phyloP scores from a whole-genome alignment of 2,113 vertebrate species.

The Lasiurus cinereus region DNA sequence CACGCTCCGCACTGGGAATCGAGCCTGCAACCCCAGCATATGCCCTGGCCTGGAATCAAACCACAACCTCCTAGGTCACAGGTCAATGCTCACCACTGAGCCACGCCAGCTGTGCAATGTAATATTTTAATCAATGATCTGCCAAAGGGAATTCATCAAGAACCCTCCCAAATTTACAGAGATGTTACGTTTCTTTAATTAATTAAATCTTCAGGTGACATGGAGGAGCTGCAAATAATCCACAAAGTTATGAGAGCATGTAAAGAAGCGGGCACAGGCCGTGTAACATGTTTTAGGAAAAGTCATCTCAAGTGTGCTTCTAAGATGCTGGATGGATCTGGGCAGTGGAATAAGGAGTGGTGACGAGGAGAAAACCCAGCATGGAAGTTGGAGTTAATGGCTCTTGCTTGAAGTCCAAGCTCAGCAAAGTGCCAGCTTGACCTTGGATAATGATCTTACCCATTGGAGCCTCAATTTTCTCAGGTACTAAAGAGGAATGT shows the following conservation, averaged over 20 bases:
- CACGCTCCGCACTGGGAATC: no score
- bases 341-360: background rate
- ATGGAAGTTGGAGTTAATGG: background rate
- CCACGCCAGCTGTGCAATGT: background rate
- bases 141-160: slow-evolving; percentile 20
- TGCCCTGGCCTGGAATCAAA: no score
- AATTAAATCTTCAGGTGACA: slow-evolving; percentile 29
- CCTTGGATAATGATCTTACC: background rate
- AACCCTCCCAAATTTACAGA: slow-evolving; percentile 40
- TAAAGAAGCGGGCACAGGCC: background rate
- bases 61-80: no score
- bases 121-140: slow-evolving; percentile 45
- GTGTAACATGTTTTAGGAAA: background rate
- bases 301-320: background rate
- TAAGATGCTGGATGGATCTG: background rate
- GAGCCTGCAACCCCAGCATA: no score
- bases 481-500: slow-evolving; percentile 12
- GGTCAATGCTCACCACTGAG: no score
- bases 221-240: background rate
- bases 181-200: background rate
- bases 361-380: background rate
- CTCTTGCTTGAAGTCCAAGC: background rate
- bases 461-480: background rate
- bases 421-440: background rate
- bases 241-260: background rate